These are phyloP conservation scores for Sarcophilus harrisii DNA, from an alignment of 2,797 vertebrate species.

Conservation along the genomic window DNA sequence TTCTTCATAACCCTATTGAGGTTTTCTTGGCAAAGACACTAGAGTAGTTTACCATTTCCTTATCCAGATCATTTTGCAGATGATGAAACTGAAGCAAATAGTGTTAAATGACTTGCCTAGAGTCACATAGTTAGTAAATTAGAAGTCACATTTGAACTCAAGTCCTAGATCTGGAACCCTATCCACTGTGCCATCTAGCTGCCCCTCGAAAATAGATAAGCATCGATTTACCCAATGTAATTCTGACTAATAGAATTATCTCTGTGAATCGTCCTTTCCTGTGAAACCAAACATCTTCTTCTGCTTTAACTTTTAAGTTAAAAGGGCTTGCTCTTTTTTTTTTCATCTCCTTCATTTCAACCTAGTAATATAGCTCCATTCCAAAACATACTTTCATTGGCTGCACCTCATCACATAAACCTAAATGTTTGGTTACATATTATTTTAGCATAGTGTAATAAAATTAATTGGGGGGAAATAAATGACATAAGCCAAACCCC, in stretches of 20 bases:
- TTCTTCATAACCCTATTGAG: background rate
- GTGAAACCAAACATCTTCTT: background rate
- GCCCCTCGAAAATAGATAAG: background rate
- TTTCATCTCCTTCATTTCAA: conserved; percentile 28
- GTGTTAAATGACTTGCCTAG: background rate
- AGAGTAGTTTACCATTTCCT: background rate
- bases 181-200: background rate
- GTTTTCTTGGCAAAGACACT: background rate
- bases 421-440: conserved; percentile 58
- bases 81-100: background rate
- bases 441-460: conserved; percentile 65
- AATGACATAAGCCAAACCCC: conserved; percentile 69
- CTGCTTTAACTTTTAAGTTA: background rate
- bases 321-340: background rate
- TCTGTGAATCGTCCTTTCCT: background rate
- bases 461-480: conserved; percentile 65
- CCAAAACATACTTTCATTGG: conserved; percentile 61
- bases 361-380: conserved; percentile 35
- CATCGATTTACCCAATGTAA: background rate
- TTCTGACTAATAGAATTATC: background rate
- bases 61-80: background rate
- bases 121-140: background rate
- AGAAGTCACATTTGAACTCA: background rate
- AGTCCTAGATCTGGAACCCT: background rate
- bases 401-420: conserved; percentile 59